These are phyloP conservation scores for Atrina japonica DNA, from an alignment of 2,888 invertebrate genomes.

Conservation along the genomic window DNA sequence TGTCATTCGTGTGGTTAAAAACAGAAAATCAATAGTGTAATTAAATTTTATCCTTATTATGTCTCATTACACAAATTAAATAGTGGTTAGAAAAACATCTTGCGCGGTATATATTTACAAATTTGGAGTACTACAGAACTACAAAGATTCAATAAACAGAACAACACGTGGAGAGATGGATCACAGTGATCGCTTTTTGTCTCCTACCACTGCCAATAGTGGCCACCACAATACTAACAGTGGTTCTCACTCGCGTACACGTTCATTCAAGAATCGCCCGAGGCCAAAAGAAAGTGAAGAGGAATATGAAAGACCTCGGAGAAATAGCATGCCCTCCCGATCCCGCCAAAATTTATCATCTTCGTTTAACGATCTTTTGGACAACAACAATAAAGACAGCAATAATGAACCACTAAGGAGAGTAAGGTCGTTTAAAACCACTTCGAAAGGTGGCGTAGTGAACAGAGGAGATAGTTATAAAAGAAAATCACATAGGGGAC, in stretches of 20 bases:
- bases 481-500: conserved; percentile 39
- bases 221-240: neutral
- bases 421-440: conserved; percentile 95
- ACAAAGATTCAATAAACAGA: too few species aligned
- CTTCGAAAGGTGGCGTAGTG: conserved; percentile 91
- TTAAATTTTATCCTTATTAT: too few species aligned
- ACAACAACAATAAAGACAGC: conserved; percentile 26
- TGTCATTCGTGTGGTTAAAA: too few species aligned
- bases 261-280: conserved; percentile 39
- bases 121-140: too few species aligned
- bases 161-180: neutral
- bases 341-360: conserved; percentile 19
- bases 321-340: conserved; percentile 43
- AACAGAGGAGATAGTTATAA: conserved; percentile 94
- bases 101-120: too few species aligned
- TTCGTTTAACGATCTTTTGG: conserved; percentile 25
- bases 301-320: conserved; percentile 29
- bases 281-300: conserved; percentile 32
- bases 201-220: conserved; percentile 24
- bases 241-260: conserved; percentile 29
- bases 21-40: too few species aligned
- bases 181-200: conserved; percentile 28
- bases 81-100: too few species aligned
- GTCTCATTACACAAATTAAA: too few species aligned
- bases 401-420: conserved; percentile 79